phyloP scores from a whole-genome alignment of 2,888 invertebrate species.

The Harpalus rubripes region DNA sequence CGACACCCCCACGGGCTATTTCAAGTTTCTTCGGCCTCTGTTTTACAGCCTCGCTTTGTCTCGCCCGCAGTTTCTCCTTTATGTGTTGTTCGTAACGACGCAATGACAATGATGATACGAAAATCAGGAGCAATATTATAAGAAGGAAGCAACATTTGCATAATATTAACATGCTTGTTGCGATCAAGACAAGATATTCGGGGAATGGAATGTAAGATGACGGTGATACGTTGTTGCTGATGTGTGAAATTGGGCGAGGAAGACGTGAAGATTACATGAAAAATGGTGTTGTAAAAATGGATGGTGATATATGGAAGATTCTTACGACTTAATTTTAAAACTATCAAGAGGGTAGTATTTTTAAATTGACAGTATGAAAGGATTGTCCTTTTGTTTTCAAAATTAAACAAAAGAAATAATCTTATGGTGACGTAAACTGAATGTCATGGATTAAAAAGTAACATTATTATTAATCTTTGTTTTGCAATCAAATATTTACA shows the following conservation, averaged over 20 bases:
- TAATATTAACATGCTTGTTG: slow-evolving; percentile 45
- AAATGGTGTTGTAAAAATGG: background rate
- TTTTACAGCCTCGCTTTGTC: background rate
- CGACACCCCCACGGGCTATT: slow-evolving; percentile 18
- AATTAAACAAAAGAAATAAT: no score
- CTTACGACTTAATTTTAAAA: background rate
- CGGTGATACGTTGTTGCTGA: slow-evolving; percentile 36
- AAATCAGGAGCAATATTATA: background rate
- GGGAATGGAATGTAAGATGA: slow-evolving; percentile 3
- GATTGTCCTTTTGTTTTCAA: no score
- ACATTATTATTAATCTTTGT: no score
- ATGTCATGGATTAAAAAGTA: no score
- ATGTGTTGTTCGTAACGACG: slow-evolving; percentile 34
- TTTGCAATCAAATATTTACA: no score
- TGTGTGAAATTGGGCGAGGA: slow-evolving; percentile 24
- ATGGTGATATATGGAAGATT: background rate
- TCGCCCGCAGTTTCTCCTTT: background rate
- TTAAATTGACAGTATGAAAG: background rate
- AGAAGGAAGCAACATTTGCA: slow-evolving; percentile 28
- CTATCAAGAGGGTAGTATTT: background rate
- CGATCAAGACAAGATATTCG: slow-evolving; percentile 38
- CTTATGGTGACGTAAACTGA: no score
- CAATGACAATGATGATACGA: slow-evolving; percentile 45
- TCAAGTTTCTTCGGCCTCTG: slow-evolving; percentile 3
- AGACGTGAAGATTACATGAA: background rate